A percentile compares a stretch with the other conserved stretches of the same genome.
Evolutionary conservation across 1,140 invertebrate genomes (phyloP).

Genomic region (Ptiloglossa arizonensis): DNA sequence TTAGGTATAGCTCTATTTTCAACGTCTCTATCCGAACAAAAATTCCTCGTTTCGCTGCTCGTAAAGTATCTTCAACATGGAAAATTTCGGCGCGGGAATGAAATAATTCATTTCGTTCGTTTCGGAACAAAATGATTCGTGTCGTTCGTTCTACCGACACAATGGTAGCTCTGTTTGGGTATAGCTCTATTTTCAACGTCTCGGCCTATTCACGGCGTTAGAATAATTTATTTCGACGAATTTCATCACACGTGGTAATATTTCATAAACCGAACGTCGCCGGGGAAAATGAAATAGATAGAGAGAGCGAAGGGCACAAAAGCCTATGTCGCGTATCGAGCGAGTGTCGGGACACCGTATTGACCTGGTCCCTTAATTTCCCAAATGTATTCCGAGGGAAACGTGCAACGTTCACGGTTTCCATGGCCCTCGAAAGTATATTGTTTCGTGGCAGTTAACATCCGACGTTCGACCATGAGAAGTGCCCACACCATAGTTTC

Average conservation of each 20-base stretch:
- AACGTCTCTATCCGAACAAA: too few species aligned
- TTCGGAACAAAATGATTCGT: too few species aligned
- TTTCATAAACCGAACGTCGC: neutral
- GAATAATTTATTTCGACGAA: neutral
- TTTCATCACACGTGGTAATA: neutral
- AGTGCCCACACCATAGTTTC: neutral
- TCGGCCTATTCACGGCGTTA: too few species aligned
- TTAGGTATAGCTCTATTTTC: too few species aligned
- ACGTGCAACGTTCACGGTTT: constrained; percentile 4
- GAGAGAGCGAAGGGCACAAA: neutral
- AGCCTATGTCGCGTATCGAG: neutral
- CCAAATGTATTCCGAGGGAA: constrained; percentile 50
- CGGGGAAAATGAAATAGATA: neutral
- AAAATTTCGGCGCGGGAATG: too few species aligned
- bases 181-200: too few species aligned
- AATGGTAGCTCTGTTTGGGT: too few species aligned
- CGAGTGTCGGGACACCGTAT: constrained; percentile 31
- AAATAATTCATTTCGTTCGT: too few species aligned
- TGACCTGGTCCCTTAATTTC: constrained; percentile 59
- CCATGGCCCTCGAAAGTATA: neutral
- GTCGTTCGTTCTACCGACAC: too few species aligned
- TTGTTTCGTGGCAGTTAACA: constrained; percentile 14
- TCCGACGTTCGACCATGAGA: constrained; percentile 19
- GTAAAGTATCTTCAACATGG: too few species aligned
- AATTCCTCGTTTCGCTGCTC: too few species aligned